Percentiles rank a stretch among this genome's conserved stretches.
These are phyloP conservation scores for Arctocebus calabarensis DNA, from an alignment of 2,797 vertebrate species.

Conservation along the genomic window DNA sequence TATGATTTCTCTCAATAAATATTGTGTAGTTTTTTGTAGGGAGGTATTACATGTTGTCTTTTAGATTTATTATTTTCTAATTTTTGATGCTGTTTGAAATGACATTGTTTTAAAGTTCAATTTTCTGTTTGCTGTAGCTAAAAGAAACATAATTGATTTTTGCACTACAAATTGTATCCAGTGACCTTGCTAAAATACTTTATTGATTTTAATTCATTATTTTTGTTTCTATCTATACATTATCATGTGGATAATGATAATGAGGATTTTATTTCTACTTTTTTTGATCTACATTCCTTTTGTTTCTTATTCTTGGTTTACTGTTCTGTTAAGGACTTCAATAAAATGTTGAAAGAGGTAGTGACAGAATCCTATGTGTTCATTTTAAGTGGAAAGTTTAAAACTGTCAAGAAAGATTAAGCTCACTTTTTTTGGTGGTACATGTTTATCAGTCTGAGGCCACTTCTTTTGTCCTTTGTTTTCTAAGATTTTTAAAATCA, in stretches of 20 bases:
- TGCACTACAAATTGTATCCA: neutral
- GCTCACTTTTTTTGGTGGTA: neutral
- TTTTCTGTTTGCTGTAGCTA: neutral
- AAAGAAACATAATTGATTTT: neutral
- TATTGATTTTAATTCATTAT: neutral
- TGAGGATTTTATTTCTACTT: neutral
- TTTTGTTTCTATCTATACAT: neutral
- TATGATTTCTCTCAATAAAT: neutral
- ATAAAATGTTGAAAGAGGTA: neutral
- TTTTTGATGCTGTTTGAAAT: neutral
- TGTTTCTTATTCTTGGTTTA: neutral
- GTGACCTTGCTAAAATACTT: neutral
- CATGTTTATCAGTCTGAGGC: neutral
- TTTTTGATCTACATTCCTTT: neutral
- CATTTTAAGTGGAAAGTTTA: neutral
- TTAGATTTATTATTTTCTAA: neutral
- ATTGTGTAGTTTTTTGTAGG: neutral
- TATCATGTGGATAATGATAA: neutral
- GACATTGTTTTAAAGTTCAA: neutral
- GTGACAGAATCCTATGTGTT: neutral
- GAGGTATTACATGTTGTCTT: neutral
- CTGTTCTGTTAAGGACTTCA: neutral
- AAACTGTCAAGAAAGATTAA: neutral
- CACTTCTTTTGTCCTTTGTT: neutral
- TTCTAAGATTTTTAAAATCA: neutral